phyloP scores from a whole-genome alignment of 2,888 invertebrate genomes.

The Seira ritae region DNA sequence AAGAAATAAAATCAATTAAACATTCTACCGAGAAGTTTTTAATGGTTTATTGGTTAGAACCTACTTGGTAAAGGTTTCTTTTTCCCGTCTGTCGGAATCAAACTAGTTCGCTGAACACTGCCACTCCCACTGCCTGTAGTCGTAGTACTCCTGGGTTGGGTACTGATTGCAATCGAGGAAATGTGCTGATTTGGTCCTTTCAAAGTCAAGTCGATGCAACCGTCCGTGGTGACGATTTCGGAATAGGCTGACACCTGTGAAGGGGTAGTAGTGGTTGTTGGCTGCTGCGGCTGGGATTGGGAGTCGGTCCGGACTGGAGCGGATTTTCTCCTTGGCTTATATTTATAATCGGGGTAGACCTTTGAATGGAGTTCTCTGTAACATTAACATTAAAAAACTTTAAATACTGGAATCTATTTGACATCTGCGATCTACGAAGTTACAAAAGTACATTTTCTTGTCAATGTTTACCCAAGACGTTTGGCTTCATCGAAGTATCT shows the following conservation, averaged over 20 bases:
- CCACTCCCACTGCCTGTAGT: too few species aligned
- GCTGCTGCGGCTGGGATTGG: too few species aligned
- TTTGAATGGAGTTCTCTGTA: constrained; percentile 57
- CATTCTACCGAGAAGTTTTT: too few species aligned
- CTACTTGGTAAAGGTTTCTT: constrained; percentile 49
- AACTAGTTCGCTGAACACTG: background rate
- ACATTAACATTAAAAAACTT: background rate
- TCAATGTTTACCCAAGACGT: constrained; percentile 51
- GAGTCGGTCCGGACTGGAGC: constrained; percentile 45
- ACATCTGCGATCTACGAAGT: too few species aligned
- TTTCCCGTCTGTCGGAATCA: constrained; percentile 21
- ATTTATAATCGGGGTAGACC: constrained; percentile 65
- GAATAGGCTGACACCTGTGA: constrained; percentile 35
- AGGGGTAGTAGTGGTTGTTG: constrained; percentile 17
- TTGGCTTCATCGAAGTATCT: constrained; percentile 65
- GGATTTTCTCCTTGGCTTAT: constrained; percentile 56
- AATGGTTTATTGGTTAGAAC: too few species aligned
- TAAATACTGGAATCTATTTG: too few species aligned
- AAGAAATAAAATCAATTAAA: background rate
- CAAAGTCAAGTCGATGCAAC: constrained; percentile 52
- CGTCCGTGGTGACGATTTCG: constrained; percentile 48
- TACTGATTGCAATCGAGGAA: constrained; percentile 8
- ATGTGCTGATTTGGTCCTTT: constrained; percentile 57
- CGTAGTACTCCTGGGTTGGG: background rate
- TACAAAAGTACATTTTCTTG: too few species aligned